phyloP scores from a whole-genome alignment of 2,888 invertebrate species.

The Apamea crenata region DNA sequence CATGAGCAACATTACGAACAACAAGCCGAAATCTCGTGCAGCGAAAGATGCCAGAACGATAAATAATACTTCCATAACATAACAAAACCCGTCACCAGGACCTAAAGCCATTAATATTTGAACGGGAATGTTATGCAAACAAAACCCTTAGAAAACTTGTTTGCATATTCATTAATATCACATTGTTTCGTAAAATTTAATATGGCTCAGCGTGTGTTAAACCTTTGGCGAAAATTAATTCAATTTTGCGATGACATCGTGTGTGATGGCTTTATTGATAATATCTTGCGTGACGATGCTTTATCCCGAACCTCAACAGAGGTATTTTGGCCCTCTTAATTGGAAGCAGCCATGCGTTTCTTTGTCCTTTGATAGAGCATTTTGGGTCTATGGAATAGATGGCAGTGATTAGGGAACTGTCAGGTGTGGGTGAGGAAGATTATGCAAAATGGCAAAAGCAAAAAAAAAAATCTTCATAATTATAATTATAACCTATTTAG shows the following conservation, averaged over 20 bases:
- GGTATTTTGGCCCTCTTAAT: constrained; percentile 66
- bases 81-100: constrained; percentile 7
- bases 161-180: constrained; percentile 72
- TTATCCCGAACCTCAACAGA: constrained; percentile 55
- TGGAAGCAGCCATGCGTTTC: constrained; percentile 59
- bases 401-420: constrained; percentile 14
- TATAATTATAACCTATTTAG: neutral
- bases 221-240: constrained; percentile 68
- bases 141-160: constrained; percentile 60
- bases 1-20: neutral
- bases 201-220: constrained; percentile 63
- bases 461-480: neutral
- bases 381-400: constrained; percentile 34
- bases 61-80: constrained; percentile 22
- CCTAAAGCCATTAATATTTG: constrained; percentile 55
- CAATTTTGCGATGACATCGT: constrained; percentile 67
- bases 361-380: constrained; percentile 56
- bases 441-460: neutral
- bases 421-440: neutral
- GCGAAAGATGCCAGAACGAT: neutral
- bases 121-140: constrained; percentile 56
- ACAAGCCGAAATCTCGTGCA: neutral
- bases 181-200: constrained; percentile 74
- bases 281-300: constrained; percentile 69
- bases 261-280: constrained; percentile 67